Conservation (phyloP, 2,113 vertebrate genomes). For the Oreochromis spilurus region DNA sequence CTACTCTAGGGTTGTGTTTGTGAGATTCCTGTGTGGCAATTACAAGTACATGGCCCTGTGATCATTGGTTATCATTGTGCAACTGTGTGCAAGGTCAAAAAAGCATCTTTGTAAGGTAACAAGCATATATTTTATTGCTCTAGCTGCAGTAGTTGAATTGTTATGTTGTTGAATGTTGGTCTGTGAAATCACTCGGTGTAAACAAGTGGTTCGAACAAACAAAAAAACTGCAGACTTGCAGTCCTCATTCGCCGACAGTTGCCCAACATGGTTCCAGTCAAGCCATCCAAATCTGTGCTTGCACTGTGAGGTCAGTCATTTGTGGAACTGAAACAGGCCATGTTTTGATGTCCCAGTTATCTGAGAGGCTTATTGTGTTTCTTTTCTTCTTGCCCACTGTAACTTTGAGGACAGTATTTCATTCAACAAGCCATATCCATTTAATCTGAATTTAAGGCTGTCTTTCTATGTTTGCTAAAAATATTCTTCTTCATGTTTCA, state of each 20-base stretch:
- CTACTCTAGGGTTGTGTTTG: neutral
- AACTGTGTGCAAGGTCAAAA: neutral
- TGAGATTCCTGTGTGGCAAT: neutral
- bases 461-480: neutral
- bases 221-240: neutral
- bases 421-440: neutral
- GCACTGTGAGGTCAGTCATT: conserved; percentile 22
- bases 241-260: neutral
- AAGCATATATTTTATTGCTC: neutral
- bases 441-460: neutral
- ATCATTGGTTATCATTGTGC: neutral
- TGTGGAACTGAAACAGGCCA: neutral
- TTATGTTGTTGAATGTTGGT: neutral
- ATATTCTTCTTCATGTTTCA: neutral
- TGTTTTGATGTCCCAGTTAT: conserved; percentile 30
- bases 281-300: neutral
- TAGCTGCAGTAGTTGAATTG: neutral
- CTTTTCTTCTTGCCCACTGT: neutral
- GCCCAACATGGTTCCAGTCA: neutral
- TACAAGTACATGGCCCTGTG: neutral
- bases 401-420: conserved; percentile 7
- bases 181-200: neutral
- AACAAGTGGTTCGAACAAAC: neutral
- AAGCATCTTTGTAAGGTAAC: neutral
- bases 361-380: conserved; percentile 35